These are phyloP conservation scores for Dicrurus megarhynchus DNA, from an alignment of 2,113 vertebrate genomes.

Conservation along the genomic window DNA sequence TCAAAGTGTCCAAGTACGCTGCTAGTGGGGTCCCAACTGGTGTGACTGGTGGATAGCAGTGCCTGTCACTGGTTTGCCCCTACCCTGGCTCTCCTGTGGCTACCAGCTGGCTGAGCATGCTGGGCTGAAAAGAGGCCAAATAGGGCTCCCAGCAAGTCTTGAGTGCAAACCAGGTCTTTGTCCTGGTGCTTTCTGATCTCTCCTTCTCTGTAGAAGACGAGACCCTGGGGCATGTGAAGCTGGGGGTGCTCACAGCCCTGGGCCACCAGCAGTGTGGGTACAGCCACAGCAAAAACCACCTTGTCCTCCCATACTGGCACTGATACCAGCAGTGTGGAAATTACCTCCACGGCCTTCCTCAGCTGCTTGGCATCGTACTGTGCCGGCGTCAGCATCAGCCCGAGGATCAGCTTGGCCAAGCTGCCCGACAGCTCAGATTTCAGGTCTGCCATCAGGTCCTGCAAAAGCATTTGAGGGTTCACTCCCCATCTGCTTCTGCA, in stretches of 20 bases:
- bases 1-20: rapidly evolving
- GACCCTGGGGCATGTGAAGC: neutral
- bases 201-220: rapidly evolving
- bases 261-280: rapidly evolving
- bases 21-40: neutral
- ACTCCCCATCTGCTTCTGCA: neutral
- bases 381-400: slow-evolving; percentile 89
- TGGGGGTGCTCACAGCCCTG: rapidly evolving
- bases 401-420: slow-evolving; percentile 87
- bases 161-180: neutral
- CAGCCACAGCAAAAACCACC: rapidly evolving
- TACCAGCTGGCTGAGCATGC: neutral
- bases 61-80: neutral
- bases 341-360: slow-evolving; percentile 93
- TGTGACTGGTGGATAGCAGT: neutral
- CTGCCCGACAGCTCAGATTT: slow-evolving; percentile 94
- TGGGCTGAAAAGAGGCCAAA: neutral
- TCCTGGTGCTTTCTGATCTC: neutral
- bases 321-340: rapidly evolving
- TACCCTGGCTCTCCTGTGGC: neutral
- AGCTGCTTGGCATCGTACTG: slow-evolving; percentile 97
- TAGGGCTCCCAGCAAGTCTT: neutral
- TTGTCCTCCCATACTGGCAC: rapidly evolving
- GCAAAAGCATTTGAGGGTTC: neutral
- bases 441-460: slow-evolving; percentile 95